A percentile compares a stretch with the other conserved stretches of the same genome.
Conservation (phyloP, 2,888 invertebrate genomes). For the Ennomos quercinarius region DNA sequence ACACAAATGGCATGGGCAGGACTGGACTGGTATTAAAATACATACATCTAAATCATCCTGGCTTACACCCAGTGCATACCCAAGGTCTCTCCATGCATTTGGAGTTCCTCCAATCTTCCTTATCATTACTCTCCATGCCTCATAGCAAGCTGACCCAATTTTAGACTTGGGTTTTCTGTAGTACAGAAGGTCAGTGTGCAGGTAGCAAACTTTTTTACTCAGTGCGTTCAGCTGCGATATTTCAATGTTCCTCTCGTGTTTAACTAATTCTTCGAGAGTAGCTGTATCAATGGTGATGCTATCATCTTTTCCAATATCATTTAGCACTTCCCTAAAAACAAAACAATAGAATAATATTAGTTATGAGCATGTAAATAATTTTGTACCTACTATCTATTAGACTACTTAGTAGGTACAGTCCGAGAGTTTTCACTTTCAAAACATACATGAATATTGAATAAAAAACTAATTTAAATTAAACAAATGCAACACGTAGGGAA, state of each 20-base stretch:
- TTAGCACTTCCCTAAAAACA: conserved; percentile 64
- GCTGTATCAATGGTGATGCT: conserved; percentile 73
- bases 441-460: too few species aligned
- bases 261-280: conserved; percentile 64
- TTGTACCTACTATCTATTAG: too few species aligned
- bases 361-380: too few species aligned
- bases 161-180: conserved; percentile 71
- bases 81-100: conserved; percentile 74
- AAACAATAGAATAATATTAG: neutral
- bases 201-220: conserved; percentile 70
- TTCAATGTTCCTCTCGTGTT: conserved; percentile 67
- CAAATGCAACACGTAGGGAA: too few species aligned
- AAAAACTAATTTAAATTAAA: too few species aligned
- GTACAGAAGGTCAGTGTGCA: conserved; percentile 73
- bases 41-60: conserved; percentile 76
- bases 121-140: conserved; percentile 71
- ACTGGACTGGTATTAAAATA: conserved; percentile 29
- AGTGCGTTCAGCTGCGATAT: conserved; percentile 64
- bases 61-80: conserved; percentile 64
- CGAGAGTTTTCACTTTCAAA: too few species aligned
- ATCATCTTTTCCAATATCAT: conserved; percentile 65
- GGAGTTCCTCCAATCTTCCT: conserved; percentile 73
- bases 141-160: conserved; percentile 69
- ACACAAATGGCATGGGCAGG: too few species aligned
- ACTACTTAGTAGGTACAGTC: too few species aligned